Conservation (phyloP, 2,797 vertebrate species). For the Bothrops alternatus region DNA sequence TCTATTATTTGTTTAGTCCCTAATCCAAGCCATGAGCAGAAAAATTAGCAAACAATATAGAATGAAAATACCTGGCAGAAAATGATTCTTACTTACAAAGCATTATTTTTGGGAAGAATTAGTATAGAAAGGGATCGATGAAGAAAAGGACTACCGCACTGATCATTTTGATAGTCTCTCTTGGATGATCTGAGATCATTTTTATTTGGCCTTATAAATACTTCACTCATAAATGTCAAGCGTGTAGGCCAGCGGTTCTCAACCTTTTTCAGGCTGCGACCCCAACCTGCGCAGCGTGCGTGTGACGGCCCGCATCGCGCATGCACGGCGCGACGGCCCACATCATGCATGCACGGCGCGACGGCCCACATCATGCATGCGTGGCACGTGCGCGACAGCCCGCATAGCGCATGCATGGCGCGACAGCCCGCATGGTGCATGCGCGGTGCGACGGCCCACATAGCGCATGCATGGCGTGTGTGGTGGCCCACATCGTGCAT, state of each 20-base stretch:
- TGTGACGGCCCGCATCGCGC: too few relatives aligned
- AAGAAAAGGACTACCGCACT: not conserved
- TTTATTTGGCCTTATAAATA: not conserved
- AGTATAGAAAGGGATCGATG: not conserved
- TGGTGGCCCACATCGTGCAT: too few relatives aligned
- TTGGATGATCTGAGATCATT: not conserved
- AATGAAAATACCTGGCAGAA: not conserved
- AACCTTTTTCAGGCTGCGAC: too few relatives aligned
- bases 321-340: too few relatives aligned
- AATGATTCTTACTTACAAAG: not conserved
- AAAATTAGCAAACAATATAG: not conserved
- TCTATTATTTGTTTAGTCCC: not conserved
- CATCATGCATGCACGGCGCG: too few relatives aligned
- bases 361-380: too few relatives aligned
- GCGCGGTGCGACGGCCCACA: too few relatives aligned
- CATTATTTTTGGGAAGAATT: not conserved
- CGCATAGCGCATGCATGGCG: too few relatives aligned
- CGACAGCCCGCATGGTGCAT: too few relatives aligned
- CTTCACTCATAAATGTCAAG: not conserved
- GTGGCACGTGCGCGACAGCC: too few relatives aligned
- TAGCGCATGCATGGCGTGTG: too few relatives aligned
- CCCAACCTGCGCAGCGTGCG: too few relatives aligned
- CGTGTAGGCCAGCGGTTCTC: not conserved
- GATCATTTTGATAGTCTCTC: not conserved
- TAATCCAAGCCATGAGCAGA: not conserved